These are phyloP conservation scores for Stomorhina lunata DNA, from an alignment of 2,888 invertebrate species.

Conservation along the genomic window DNA sequence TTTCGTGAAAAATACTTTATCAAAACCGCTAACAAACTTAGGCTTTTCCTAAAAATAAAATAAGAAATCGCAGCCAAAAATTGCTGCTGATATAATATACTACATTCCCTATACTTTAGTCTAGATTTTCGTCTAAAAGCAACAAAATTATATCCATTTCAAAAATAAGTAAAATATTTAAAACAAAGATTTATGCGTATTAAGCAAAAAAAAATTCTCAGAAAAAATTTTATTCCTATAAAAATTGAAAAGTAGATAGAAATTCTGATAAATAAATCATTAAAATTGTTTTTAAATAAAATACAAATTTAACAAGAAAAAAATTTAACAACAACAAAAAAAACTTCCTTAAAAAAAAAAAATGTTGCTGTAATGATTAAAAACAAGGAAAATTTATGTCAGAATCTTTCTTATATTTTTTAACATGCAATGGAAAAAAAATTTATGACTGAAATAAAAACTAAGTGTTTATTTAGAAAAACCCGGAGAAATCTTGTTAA, in stretches of 20 bases:
- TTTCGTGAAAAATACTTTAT: conserved; percentile 53
- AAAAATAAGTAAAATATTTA: conserved; percentile 1
- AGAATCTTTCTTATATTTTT: no score
- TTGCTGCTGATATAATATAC: background rate
- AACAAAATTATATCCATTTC: background rate
- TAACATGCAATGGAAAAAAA: background rate
- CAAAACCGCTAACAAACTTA: conserved; percentile 56
- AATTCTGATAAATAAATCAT: conserved; percentile 59
- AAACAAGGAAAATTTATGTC: background rate
- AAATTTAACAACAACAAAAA: background rate
- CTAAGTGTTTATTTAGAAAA: background rate
- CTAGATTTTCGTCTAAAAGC: background rate
- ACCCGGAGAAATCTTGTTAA: background rate
- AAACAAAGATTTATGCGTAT: conserved; percentile 32
- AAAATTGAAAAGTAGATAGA: background rate
- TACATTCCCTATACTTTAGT: background rate
- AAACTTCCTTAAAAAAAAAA: background rate
- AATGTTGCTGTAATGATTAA: background rate
- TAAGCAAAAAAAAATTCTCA: background rate
- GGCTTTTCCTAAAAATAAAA: conserved; percentile 34
- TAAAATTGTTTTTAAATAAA: conserved; percentile 39
- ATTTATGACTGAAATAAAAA: background rate
- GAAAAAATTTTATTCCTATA: background rate
- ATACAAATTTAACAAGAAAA: background rate
- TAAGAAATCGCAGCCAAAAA: background rate